Evolutionary conservation across 2,113 vertebrate genomes (phyloP).

Genomic region (Thomomys bottae): DNA sequence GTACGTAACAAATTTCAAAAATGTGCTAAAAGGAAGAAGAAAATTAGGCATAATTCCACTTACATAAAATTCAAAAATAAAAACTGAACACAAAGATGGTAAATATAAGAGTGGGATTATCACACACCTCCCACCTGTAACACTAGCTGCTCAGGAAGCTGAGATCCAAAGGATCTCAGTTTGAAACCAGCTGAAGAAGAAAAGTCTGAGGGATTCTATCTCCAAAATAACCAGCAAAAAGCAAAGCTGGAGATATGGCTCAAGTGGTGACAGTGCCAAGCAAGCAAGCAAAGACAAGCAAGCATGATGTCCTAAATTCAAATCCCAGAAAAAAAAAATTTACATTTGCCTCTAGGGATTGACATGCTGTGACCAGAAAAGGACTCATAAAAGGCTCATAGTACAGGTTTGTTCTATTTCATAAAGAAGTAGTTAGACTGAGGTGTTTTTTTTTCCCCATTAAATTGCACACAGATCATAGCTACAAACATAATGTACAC

Average conservation of each 20-base stretch:
- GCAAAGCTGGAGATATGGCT: no score
- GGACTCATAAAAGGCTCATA: neutral
- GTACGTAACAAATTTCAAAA: constrained; percentile 9
- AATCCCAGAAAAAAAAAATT: neutral
- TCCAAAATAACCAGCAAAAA: no score
- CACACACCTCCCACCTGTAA: neutral
- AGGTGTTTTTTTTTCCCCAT: constrained; percentile 23
- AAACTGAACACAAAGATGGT: constrained; percentile 10
- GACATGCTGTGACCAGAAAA: neutral
- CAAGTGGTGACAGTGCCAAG: no score
- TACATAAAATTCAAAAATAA: constrained; percentile 46
- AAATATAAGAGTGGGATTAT: constrained; percentile 22
- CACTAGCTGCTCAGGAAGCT: no score
- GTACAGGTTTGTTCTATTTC: neutral
- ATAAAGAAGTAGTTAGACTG: neutral
- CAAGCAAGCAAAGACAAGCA: no score
- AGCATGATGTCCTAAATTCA: no score
- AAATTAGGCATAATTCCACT: constrained; percentile 10
- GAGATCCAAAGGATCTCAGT: no score
- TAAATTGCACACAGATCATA: neutral
- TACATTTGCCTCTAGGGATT: neutral
- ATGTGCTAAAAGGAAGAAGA: neutral
- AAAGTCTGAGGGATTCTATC: no score
- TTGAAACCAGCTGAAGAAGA: no score
- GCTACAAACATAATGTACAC: neutral